Conservation (phyloP, 2,797 vertebrate species). For the Anguilla pacifica region DNA sequence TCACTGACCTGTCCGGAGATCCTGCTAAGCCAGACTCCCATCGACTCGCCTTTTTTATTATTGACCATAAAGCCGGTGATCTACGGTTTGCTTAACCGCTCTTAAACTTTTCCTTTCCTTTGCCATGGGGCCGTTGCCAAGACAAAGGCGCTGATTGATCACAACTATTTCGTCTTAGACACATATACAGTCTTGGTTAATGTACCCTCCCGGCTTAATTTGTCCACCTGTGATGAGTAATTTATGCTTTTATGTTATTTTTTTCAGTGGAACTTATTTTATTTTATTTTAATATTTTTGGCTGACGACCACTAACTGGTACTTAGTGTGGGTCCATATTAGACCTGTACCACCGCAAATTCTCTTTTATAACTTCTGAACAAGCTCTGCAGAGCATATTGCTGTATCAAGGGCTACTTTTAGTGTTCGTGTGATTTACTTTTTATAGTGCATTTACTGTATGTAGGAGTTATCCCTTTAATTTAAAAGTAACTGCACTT, state of each 20-base stretch:
- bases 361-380: not conserved
- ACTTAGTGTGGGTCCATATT: not conserved
- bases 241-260: not conserved
- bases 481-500: not conserved
- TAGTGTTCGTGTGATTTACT: not conserved
- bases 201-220: not conserved
- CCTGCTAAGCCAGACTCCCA: not conserved
- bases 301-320: not conserved
- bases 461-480: not conserved
- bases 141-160: not conserved
- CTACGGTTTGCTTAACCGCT: not conserved
- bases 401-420: not conserved
- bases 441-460: not conserved
- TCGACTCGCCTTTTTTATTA: not conserved
- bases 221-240: not conserved
- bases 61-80: not conserved
- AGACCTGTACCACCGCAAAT: not conserved
- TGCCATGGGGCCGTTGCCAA: too few species aligned
- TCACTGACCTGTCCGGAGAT: not conserved
- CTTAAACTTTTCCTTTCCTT: not conserved
- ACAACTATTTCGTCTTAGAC: not conserved
- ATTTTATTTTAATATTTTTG: not conserved
- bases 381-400: not conserved
- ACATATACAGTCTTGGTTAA: not conserved
- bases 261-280: not conserved